Evolutionary conservation across 2,113 vertebrate genomes (phyloP), one percentile per base, ranked within the genome.

Genomic region (Gallinago paraguaiae): DNA sequence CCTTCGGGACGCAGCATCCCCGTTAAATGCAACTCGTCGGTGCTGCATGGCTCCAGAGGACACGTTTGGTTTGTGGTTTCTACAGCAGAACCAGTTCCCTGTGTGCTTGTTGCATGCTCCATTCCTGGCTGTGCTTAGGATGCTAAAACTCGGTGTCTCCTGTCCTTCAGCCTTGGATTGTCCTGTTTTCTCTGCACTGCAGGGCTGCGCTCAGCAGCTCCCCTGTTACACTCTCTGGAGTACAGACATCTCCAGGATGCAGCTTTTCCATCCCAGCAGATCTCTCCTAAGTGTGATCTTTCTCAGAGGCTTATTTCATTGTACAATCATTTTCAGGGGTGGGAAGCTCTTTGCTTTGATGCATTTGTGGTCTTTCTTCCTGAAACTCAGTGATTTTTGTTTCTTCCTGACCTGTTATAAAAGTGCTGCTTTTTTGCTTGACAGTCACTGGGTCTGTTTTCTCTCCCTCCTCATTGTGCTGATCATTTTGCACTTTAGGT

Each of bases 1-100:
- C 20, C 51, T 63, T 25, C 3, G 33, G 35, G 70, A 57, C 9
- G 7, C 56, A 27, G 57, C 24, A 18, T 46, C 64, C 48, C 22
- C 0, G 0, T 48, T 33, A 17, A 50, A 35, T 46, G 17, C 33
- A 31, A 10, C 46, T 22, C 1, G 1, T 4, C 5, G 39, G 45
- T 35, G 72, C 72, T 15, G 35, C 19, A 35, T 39, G 33, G 46
- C 46, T 68, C 41, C 31, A 56, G 48, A 60, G 46, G 59, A 59
- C 8, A 0, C 3, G 9, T 51, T 37, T 37, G 64, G 46, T 23
- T 71, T 61, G n/a, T 48, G 59, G 53, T 64, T 86, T 60, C 57
- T 48, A 1, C 64, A 71, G 72, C 46, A 67, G 82, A 41, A 48
- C 39, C 37, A 22, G 39, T 39, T 76, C 64, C 45, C 10, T 33